Base-by-base conservation (phyloP, 1,140 invertebrate genomes). In the Potamilus streckersoni region DNA sequence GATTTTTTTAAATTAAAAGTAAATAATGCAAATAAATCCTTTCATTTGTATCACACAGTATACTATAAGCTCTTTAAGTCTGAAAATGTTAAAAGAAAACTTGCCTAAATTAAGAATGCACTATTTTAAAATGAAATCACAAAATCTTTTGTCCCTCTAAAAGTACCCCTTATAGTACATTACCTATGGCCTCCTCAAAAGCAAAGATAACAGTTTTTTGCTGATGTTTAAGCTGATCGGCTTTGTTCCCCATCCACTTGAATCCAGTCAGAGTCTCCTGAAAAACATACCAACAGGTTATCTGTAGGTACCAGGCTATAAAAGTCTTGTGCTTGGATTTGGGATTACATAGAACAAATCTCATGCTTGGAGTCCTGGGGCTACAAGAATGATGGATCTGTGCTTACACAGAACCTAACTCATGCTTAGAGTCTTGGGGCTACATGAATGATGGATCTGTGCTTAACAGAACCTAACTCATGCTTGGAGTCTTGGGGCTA, bases 241-340 rank as follows among this genome's bases (percentile, higher is more conserved):
- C 92, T 89, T 92, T 93, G 87, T 99, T 99, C 86, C 96, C 98
- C 95, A 99, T 99, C 97, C 98, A 99, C 86, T 99, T 99, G 87
- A 99, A 99, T 0, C 98, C 93, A n/a, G 98, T 99, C 65, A 99
- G 91, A 0, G 98, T 99, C 91, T 99, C 97, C 89, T 95, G 82
- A 56, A 79, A 76, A 23, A 56, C 8, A 73, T 38, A 74, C 4
- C 59, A 65, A 14, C 13, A 70, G 19, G 19, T 23, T 11, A 62
- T 62, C 23, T n/a, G 19, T 62, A 23, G 23, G 60, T 62, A 62
- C 23, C 19, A 19, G 19, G 11, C 0, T 62, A 11, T 11, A 62
- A 19, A 17, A 61, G 60, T 61, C 17, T 16, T 3, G 17, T 60
- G 23, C 15, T n/a, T 17, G 60, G 20, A 19, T 61, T 61, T 61